These are phyloP conservation scores for Aleiodes sp. DNA, from an alignment of 1,140 invertebrate genomes.

Conservation along the genomic window DNA sequence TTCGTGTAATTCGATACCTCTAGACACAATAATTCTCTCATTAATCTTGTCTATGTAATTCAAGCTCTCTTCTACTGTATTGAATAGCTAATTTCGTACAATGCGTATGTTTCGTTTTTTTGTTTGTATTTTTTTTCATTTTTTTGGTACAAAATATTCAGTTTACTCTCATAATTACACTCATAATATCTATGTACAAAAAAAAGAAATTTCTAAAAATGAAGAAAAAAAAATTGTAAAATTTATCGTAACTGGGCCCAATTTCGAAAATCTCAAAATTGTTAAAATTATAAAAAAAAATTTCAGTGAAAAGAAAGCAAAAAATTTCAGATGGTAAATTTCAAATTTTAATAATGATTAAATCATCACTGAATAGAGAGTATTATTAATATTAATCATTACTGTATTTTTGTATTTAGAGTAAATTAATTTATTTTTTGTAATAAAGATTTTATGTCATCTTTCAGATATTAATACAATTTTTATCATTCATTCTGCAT, in stretches of 20 bases:
- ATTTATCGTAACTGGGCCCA: neutral
- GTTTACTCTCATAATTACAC: neutral
- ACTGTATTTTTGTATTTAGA: slow-evolving; percentile 59
- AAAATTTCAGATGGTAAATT: neutral
- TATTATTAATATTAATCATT: slow-evolving; percentile 59
- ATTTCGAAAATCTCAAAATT: neutral
- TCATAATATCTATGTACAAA: neutral
- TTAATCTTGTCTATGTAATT: slow-evolving; percentile 8
- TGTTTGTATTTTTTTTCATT: too few species aligned
- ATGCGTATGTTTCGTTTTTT: neutral
- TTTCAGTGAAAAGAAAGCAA: neutral
- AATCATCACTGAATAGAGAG: slow-evolving; percentile 52
- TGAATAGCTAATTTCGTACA: neutral
- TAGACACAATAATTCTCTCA: slow-evolving; percentile 1
- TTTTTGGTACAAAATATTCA: neutral
- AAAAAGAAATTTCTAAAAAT: too few species aligned
- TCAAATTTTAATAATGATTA: slow-evolving; percentile 10
- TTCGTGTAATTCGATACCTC: neutral
- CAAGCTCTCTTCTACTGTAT: slow-evolving; percentile 5
- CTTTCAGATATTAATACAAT: slow-evolving; percentile 27
- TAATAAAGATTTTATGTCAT: slow-evolving; percentile 58
- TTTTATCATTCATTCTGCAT: too few species aligned
- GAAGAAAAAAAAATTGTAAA: neutral
- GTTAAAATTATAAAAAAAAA: neutral
- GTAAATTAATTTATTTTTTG: slow-evolving; percentile 60